These are phyloP conservation scores for Propsilocerus akamusi DNA, from an alignment of 1,140 invertebrate species.

Conservation along the genomic window DNA sequence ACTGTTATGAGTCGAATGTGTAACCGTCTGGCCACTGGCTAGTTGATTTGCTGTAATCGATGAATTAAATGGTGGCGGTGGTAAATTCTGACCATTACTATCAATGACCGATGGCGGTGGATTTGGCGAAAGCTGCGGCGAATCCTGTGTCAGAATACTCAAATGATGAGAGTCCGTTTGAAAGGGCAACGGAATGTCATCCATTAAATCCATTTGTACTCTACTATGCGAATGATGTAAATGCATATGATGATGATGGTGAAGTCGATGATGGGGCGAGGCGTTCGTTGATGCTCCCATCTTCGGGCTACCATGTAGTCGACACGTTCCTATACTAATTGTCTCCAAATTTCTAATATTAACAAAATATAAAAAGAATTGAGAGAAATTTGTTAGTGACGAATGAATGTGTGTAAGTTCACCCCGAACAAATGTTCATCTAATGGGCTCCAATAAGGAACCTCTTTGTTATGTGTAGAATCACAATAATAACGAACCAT, in stretches of 20 bases:
- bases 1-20: too few species aligned
- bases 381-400: too few species aligned
- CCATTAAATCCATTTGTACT: slow-evolving; percentile 22
- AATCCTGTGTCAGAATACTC: neutral
- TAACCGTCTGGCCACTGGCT: neutral
- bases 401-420: too few species aligned
- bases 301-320: slow-evolving; percentile 24
- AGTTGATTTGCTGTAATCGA: neutral
- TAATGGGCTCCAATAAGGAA: too few species aligned
- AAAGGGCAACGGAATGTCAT: slow-evolving; percentile 13
- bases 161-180: slow-evolving; percentile 1
- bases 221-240: slow-evolving; percentile 7
- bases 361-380: too few species aligned
- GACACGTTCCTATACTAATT: slow-evolving; percentile 8
- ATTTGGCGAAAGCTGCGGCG: neutral
- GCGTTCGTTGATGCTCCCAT: slow-evolving; percentile 20
- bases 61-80: neutral
- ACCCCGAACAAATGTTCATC: too few species aligned
- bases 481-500: too few species aligned
- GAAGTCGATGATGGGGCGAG: slow-evolving; percentile 16
- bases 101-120: neutral
- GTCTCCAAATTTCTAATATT: slow-evolving; percentile 7
- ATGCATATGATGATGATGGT: neutral
- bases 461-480: too few species aligned
- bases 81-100: neutral